Conservation (phyloP, 2,797 vertebrate genomes). For the Urosaurus nigricauda region DNA sequence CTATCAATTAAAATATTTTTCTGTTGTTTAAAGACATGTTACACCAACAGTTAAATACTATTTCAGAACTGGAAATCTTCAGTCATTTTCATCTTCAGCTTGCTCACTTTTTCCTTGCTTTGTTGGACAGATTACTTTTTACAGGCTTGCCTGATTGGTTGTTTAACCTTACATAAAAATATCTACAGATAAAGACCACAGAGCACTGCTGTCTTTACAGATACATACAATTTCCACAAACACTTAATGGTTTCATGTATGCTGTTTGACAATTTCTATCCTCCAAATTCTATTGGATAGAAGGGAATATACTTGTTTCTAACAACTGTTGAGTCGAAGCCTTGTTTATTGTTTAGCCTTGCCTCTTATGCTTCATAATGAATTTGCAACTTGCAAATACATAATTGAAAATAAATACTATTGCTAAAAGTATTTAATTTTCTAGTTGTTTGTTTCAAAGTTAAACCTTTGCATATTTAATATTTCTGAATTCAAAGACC, state of each 20-base stretch:
- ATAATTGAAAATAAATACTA: conserved; percentile 60
- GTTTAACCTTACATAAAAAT: background rate
- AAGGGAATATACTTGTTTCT: background rate
- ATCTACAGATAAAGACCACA: background rate
- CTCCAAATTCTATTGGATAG: background rate
- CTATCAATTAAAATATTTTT: no score
- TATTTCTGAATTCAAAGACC: conserved; percentile 64
- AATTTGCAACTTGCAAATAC: conserved; percentile 27
- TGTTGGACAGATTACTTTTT: no score
- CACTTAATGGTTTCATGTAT: no score
- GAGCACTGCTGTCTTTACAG: background rate
- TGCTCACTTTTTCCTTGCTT: background rate
- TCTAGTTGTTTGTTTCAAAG: conserved; percentile 30
- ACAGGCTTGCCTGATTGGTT: background rate
- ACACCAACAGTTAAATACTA: no score
- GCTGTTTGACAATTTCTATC: background rate
- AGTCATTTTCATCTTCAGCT: background rate
- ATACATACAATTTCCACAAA: background rate
- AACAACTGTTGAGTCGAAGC: background rate
- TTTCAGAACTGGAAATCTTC: background rate
- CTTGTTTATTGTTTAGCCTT: conserved; percentile 15
- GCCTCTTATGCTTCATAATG: background rate
- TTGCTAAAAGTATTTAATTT: conserved; percentile 35
- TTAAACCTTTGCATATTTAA: conserved; percentile 55
- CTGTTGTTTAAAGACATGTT: no score